Evolutionary conservation across 1,140 invertebrate genomes (phyloP).

Genomic region (Parasteatoda tepidariorum): DNA sequence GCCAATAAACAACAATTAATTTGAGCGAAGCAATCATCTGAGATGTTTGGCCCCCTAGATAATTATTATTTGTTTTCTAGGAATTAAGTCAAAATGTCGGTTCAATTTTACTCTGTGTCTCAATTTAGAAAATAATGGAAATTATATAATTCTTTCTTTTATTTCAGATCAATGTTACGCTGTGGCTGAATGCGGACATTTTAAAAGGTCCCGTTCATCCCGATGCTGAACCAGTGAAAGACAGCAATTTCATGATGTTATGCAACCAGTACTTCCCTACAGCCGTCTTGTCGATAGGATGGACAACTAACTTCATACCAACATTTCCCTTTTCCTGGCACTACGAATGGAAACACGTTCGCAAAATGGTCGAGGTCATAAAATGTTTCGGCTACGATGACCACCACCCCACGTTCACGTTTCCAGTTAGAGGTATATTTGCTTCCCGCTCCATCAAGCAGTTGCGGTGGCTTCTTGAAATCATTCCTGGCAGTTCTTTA

Average conservation of each 20-base stretch:
- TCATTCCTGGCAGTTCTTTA: constrained; percentile 70
- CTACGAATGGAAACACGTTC: constrained; percentile 78
- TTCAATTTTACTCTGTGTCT: background rate
- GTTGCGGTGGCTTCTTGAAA: constrained; percentile 67
- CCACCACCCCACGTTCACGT: constrained; percentile 77
- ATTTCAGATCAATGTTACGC: constrained; percentile 76
- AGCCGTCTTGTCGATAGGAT: constrained; percentile 82
- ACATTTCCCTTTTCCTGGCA: constrained; percentile 65
- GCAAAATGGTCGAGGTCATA: constrained; percentile 77
- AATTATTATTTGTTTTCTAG: no score
- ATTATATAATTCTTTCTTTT: no score
- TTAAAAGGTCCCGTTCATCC: constrained; percentile 80
- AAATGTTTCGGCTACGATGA: constrained; percentile 69
- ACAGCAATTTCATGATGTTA: constrained; percentile 74
- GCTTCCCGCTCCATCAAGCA: constrained; percentile 74
- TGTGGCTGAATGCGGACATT: constrained; percentile 93
- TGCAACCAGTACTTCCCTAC: constrained; percentile 74
- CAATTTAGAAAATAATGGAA: background rate
- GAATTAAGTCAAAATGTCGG: no score
- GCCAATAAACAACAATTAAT: no score
- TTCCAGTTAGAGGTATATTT: constrained; percentile 81
- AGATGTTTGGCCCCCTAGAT: no score
- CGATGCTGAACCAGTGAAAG: constrained; percentile 74
- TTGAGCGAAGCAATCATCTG: no score
- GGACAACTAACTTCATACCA: constrained; percentile 79